Evolutionary conservation across 2,113 vertebrate genomes (phyloP), one percentile per base, ranked within the genome.

Genomic region (Synchiropus splendidus): DNA sequence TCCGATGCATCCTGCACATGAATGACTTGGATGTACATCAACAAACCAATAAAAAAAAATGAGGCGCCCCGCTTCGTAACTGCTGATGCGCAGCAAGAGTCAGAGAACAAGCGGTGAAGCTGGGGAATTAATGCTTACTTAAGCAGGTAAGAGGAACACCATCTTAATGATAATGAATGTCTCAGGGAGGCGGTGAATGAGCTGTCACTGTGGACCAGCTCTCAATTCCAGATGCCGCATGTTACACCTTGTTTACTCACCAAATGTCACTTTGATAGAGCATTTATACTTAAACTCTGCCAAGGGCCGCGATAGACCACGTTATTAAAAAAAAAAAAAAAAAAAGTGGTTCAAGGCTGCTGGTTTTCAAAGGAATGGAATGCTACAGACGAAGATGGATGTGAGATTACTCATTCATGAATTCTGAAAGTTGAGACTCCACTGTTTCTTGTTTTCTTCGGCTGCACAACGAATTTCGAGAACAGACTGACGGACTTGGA

Each of bases 91-190:
- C n/a, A n/a, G n/a, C n/a, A n/a, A 27, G 21, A 27, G 4, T 27
- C 4, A 4, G 21, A 27, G 21, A 27, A 27, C 21, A 27, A 27
- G 21, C 8, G 21, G 21, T 27, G 21, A 27, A 70, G 64, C 58
- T 48, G 16, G 37, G 41, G 52, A 45, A 56, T 72, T 69, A 79
- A 72, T 70, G 64, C 72, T 73, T 67, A 68, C 60, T 51, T 54
- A 70, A 55, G 61, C 62, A 78, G 64, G 48, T 63, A 51, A 39
- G 31, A 59, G 47, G 73, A 76, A 43, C 48, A 65, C 54, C 61
- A 50, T 66, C 54, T 69, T 75, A 75, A 73, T 74, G 68, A 73
- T 74, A 73, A 75, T 74, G 67, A 77, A 78, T 64, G 66, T 61
- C 52, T 70, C 42, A 60, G 48, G 69, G 46, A 48, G 51, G 32